A percentile compares a stretch with the other conserved stretches of the same genome.
phyloP scores from a whole-genome alignment of 2,113 vertebrate species.

The Gopherus evgoodei region DNA sequence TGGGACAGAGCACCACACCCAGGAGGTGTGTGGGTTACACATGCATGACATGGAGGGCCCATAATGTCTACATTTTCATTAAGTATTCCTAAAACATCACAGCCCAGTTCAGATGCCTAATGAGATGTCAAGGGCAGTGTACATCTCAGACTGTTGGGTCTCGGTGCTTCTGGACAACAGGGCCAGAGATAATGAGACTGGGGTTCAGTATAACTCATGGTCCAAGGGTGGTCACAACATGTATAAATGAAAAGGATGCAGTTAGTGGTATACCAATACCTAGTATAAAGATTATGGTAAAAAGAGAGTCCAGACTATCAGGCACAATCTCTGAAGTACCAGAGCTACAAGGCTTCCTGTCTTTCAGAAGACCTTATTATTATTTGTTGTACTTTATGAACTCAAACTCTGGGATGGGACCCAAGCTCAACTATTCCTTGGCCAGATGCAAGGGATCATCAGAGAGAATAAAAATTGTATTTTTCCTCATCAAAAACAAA shows the following conservation, averaged over 20 bases:
- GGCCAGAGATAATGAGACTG: conserved; percentile 2
- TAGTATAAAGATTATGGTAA: not conserved
- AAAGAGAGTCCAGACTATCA: not conserved
- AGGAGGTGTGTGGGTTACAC: not conserved
- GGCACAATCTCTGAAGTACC: not conserved
- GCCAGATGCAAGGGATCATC: not conserved
- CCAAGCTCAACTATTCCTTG: not conserved
- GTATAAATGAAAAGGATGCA: not conserved
- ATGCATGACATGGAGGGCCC: conserved; percentile 6
- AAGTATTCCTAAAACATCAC: conserved; percentile 39
- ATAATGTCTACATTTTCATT: conserved; percentile 58
- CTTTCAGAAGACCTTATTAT: not conserved
- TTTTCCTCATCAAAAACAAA: not conserved
- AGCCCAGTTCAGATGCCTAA: conserved; percentile 48
- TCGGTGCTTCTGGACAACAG: not conserved
- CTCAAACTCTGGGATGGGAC: not conserved
- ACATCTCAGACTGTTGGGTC: not conserved
- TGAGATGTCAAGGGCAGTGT: conserved; percentile 2
- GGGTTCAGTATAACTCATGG: not conserved
- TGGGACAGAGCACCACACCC: too few species aligned
- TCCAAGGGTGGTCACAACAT: not conserved
- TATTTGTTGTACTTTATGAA: not conserved
- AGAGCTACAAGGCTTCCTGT: not conserved
- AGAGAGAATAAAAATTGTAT: not conserved
- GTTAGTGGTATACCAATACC: not conserved